A percentile compares a stretch with the other conserved stretches of the same genome.
Evolutionary conservation across 2,113 vertebrate species (phyloP).

Genomic region (Vireo altiloquus): DNA sequence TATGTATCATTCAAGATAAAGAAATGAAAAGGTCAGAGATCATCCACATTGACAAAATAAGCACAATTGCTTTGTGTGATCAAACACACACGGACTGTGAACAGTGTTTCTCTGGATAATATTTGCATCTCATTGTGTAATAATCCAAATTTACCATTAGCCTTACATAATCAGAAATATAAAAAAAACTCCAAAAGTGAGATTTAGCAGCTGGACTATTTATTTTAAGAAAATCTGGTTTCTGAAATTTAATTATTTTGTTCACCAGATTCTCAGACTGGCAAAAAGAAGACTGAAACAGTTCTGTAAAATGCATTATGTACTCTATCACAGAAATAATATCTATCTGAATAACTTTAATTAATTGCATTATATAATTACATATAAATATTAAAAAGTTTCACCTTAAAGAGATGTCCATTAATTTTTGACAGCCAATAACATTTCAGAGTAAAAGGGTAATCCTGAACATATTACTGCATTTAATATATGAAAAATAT

Average conservation of each 20-base stretch:
- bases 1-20: background rate
- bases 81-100: background rate
- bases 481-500: background rate
- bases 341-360: background rate
- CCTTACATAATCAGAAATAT: background rate
- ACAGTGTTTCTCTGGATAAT: background rate
- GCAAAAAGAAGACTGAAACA: slow-evolving; percentile 16
- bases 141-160: background rate
- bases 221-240: slow-evolving; percentile 25
- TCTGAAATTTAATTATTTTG: slow-evolving; percentile 42
- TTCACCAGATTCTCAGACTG: slow-evolving; percentile 41
- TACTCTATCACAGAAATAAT: background rate
- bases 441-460: background rate
- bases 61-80: background rate
- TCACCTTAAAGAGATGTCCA: background rate
- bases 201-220: background rate
- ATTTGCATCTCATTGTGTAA: background rate
- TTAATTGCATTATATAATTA: background rate
- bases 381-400: background rate
- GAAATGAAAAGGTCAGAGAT: slow-evolving; percentile 3
- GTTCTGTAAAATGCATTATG: background rate
- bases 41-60: background rate
- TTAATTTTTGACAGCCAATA: background rate
- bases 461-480: background rate
- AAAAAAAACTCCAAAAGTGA: background rate